Base-by-base conservation (phyloP, 1,140 invertebrate genomes). In the Drepana arcuata region DNA sequence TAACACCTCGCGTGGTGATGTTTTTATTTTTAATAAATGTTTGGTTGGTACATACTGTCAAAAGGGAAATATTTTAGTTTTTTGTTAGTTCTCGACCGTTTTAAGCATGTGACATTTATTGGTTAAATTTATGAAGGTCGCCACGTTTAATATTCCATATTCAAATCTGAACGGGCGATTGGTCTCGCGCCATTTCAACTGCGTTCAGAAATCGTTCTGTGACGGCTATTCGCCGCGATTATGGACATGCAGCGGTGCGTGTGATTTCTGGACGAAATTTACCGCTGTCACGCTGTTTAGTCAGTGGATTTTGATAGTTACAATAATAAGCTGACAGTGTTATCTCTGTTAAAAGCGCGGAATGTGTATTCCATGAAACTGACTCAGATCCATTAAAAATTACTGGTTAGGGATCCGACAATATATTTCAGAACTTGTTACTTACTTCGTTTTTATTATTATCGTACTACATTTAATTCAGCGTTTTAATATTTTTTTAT, bases 51-150 rank as follows among this genome's bases (percentile, higher is more conserved):
- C n/a, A n/a, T n/a, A n/a, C n/a, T n/a, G n/a, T n/a, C n/a, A n/a
- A n/a, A n/a, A n/a, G n/a, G n/a, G n/a, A n/a, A n/a, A n/a, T n/a
- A n/a, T n/a, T n/a, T n/a, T n/a, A n/a, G n/a, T n/a, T n/a, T n/a
- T n/a, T n/a, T n/a, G n/a, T n/a, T n/a, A n/a, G n/a, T n/a, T n/a
- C n/a, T n/a, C n/a, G n/a, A n/a, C n/a, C 24, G 24, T 26, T 26
- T 10, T 4, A 26, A 26, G 53, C 34, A 45, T 38, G 33, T 77
- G 74, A 77, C 74, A 73, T 77, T 79, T 79, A 79, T 79, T 79
- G 56, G 64, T 41, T 48, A 52, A 73, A 79, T 79, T 79, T 79
- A 79, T 79, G 72, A 74, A 74, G 74, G 72, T 77, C 74, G 64
- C 56, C 45, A 41, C 56, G 48, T 67, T 66, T 66, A 57, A 65